Conservation (phyloP, 2,113 vertebrate species). For the Neopipo cinnamomea region DNA sequence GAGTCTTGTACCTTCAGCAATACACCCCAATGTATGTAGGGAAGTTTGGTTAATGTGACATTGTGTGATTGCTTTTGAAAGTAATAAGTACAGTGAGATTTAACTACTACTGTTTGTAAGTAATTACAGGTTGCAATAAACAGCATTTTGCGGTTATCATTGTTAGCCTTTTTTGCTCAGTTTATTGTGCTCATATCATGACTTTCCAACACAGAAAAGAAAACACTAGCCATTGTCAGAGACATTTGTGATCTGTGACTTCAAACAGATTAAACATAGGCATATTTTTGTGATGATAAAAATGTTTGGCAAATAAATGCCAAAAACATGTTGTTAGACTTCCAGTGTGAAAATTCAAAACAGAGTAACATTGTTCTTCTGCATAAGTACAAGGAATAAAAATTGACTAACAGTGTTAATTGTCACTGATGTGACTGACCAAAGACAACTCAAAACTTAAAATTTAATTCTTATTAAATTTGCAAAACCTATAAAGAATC, state of each 20-base stretch:
- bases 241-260: neutral
- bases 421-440: neutral
- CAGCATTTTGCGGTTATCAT: neutral
- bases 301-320: neutral
- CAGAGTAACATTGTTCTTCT: neutral
- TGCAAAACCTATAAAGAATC: neutral
- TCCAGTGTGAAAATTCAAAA: neutral
- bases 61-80: neutral
- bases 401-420: neutral
- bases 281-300: neutral
- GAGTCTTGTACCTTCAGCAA: neutral
- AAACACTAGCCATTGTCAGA: neutral
- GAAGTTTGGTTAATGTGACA: neutral
- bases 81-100: neutral
- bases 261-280: neutral
- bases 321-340: neutral
- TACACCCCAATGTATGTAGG: neutral
- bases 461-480: neutral
- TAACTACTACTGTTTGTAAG: neutral
- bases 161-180: neutral
- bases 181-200: neutral
- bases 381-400: neutral
- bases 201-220: neutral
- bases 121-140: neutral
- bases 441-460: neutral